A percentile compares a stretch with the other conserved stretches of the same genome.
Conservation (phyloP, 2,113 vertebrate genomes). For the Peromyscus californicus region DNA sequence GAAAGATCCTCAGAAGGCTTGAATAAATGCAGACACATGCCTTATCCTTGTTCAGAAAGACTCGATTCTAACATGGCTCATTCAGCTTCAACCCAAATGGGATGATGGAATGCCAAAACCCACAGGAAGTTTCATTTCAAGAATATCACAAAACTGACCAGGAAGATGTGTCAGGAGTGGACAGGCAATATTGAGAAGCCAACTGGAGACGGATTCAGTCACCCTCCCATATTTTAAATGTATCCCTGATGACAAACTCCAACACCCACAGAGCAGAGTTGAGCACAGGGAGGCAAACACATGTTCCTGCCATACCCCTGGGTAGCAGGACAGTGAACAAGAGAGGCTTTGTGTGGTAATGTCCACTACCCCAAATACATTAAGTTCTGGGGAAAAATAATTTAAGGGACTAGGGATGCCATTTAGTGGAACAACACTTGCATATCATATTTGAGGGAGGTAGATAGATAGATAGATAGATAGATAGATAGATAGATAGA, state of each 20-base stretch:
- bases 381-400: neutral
- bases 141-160: neutral
- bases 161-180: neutral
- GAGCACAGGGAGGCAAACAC: accelerated
- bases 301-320: accelerated
- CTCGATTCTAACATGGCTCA: neutral
- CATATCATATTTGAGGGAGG: neutral
- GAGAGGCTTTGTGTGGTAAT: neutral
- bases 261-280: neutral
- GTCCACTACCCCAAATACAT: neutral
- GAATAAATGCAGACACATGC: neutral
- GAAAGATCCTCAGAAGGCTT: neutral
- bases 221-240: neutral
- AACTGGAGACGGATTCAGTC: neutral
- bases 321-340: neutral
- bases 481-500: neutral
- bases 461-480: neutral
- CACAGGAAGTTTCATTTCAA: neutral
- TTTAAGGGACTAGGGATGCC: neutral
- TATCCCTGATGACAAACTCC: neutral
- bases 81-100: neutral
- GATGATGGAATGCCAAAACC: neutral
- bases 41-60: neutral
- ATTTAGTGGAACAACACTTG: neutral
- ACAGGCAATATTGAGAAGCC: neutral